Conservation (phyloP, 2,888 invertebrate species). For the Chaitophorus viminalis region DNA sequence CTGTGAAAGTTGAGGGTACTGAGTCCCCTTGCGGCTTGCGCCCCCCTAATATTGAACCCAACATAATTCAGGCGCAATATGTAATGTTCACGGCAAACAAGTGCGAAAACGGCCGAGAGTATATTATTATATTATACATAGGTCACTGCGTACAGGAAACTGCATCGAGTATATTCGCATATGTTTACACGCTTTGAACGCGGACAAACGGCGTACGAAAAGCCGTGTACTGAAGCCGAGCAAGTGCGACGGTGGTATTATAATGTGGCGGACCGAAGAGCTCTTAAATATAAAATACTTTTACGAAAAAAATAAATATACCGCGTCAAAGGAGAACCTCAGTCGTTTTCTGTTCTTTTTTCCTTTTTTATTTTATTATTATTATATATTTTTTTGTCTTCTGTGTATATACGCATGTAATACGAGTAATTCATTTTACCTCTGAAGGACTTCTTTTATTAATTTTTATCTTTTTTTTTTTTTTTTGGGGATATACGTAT, state of each 20-base stretch:
- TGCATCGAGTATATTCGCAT: background rate
- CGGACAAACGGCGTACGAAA: background rate
- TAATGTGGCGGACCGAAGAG: background rate
- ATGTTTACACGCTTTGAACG: background rate
- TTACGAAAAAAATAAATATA: background rate
- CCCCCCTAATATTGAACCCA: too few relatives aligned
- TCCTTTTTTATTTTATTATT: background rate
- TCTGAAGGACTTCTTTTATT: background rate
- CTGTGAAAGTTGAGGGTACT: too few relatives aligned
- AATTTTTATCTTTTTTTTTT: background rate
- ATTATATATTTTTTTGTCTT: background rate
- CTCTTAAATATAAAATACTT: slow-evolving; percentile 20
- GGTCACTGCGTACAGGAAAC: background rate
- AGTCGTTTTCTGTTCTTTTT: background rate
- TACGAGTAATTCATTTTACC: slow-evolving; percentile 38
- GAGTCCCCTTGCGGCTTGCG: too few relatives aligned
- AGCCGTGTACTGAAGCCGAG: background rate
- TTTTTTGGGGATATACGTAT: background rate
- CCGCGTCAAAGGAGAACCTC: slow-evolving; percentile 25
- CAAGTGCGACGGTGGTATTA: background rate
- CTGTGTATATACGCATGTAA: background rate
- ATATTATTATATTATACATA: background rate
- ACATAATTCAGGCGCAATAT: too few relatives aligned
- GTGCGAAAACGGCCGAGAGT: background rate
- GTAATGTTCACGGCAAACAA: background rate